These are phyloP conservation scores for Gari tellinella DNA, from an alignment of 2,888 invertebrate species.

Conservation along the genomic window DNA sequence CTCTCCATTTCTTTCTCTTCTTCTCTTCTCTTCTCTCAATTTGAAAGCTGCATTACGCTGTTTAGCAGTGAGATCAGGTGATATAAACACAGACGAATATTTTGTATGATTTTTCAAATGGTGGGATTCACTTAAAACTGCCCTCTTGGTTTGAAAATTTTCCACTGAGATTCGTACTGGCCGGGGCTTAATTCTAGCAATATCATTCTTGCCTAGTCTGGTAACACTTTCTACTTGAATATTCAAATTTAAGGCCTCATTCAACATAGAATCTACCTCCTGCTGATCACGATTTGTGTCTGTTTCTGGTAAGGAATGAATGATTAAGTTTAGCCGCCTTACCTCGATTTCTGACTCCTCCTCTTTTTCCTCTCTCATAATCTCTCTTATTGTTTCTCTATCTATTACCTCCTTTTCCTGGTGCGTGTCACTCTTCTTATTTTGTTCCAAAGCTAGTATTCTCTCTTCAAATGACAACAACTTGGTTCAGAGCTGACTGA, in stretches of 20 bases:
- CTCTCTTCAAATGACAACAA: too few relatives aligned
- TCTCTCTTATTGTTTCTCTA: not conserved
- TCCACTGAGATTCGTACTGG: not conserved
- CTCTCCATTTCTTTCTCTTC: conserved; percentile 2
- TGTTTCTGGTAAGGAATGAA: conserved; percentile 2
- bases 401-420: not conserved
- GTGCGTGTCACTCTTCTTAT: not conserved
- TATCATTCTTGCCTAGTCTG: not conserved
- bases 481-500: too few relatives aligned
- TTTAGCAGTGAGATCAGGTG: not conserved
- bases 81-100: not conserved
- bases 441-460: too few relatives aligned
- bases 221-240: conserved; percentile 1
- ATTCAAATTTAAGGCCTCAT: conserved; percentile 8
- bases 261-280: not conserved
- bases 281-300: not conserved
- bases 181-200: not conserved
- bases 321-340: not conserved
- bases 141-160: conserved; percentile 3
- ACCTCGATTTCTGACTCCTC: conserved; percentile 1
- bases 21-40: not conserved
- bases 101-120: conserved; percentile 1
- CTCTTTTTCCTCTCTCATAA: too few relatives aligned
- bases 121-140: not conserved
- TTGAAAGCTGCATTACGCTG: conserved; percentile 2